Conservation (phyloP, 2,888 invertebrate genomes). For the Synergus laeviventris region DNA sequence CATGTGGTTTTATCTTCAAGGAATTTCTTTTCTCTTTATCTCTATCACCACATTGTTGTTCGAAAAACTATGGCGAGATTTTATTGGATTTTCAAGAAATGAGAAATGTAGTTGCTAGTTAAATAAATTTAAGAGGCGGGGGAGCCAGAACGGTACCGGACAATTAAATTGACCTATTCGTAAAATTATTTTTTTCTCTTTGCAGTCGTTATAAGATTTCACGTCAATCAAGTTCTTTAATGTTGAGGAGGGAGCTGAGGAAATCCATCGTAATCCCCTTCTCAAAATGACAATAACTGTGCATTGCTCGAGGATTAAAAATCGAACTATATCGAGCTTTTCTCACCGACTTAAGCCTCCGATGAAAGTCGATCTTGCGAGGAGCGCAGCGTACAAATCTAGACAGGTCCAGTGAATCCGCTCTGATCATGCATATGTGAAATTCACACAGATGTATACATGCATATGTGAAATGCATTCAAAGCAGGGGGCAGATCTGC, state of each 20-base stretch:
- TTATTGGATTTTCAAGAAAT: too few relatives aligned
- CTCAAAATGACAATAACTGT: background rate
- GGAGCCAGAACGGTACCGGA: too few relatives aligned
- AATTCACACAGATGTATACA: background rate
- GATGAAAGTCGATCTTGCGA: slow-evolving; percentile 26
- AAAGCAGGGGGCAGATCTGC: slow-evolving; percentile 41
- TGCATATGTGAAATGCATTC: slow-evolving; percentile 19
- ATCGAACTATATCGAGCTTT: slow-evolving; percentile 3
- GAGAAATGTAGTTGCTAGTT: too few relatives aligned
- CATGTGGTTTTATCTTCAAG: too few relatives aligned
- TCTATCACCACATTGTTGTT: too few relatives aligned
- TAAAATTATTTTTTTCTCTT: too few relatives aligned
- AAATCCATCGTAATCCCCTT: background rate
- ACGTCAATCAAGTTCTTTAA: background rate
- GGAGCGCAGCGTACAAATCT: slow-evolving; percentile 21
- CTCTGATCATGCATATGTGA: background rate
- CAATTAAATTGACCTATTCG: too few relatives aligned
- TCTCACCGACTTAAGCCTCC: background rate
- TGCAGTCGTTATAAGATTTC: background rate
- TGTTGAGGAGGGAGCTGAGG: background rate
- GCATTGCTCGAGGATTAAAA: background rate
- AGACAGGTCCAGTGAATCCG: slow-evolving; percentile 1
- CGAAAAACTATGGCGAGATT: too few relatives aligned
- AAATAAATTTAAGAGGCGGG: too few relatives aligned
- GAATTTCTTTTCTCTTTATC: too few relatives aligned